These are phyloP conservation scores for Hipparchia semele DNA, from an alignment of 2,888 invertebrate species.

Conservation along the genomic window DNA sequence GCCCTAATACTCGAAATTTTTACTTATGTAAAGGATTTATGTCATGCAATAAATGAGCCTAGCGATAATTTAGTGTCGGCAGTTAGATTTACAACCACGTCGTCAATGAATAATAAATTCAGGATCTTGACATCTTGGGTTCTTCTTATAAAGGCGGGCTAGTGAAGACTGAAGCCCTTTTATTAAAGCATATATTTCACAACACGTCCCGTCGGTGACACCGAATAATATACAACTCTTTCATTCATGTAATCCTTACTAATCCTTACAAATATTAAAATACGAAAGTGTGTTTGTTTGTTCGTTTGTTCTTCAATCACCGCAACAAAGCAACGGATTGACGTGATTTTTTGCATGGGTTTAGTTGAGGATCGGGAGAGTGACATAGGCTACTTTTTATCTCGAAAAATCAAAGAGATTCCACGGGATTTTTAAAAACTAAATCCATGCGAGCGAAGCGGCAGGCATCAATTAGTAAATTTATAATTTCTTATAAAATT, in stretches of 20 bases:
- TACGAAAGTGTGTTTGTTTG: too few species aligned
- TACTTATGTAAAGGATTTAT: constrained; percentile 2
- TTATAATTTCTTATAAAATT: too few species aligned
- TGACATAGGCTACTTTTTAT: too few species aligned
- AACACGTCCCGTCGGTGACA: constrained; percentile 76
- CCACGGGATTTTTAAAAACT: too few species aligned
- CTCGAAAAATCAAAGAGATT: too few species aligned
- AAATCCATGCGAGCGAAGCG: too few species aligned
- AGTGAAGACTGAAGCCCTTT: constrained; percentile 79
- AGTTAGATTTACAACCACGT: constrained; percentile 71
- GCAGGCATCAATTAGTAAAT: too few species aligned
- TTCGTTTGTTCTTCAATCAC: too few species aligned
- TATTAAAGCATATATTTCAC: constrained; percentile 83
- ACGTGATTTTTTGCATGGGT: too few species aligned
- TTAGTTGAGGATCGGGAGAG: too few species aligned
- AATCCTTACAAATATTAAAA: too few species aligned
- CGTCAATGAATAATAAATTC: constrained; percentile 79
- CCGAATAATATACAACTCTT: constrained; percentile 74
- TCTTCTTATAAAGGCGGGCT: constrained; percentile 50
- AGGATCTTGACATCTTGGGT: constrained; percentile 77
- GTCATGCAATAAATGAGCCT: constrained; percentile 37
- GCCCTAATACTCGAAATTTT: not conserved
- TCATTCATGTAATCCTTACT: not conserved
- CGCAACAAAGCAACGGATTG: not conserved
- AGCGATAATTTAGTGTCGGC: constrained; percentile 77